Conservation (phyloP, 2,113 vertebrate genomes). For the Indicator indicator region DNA sequence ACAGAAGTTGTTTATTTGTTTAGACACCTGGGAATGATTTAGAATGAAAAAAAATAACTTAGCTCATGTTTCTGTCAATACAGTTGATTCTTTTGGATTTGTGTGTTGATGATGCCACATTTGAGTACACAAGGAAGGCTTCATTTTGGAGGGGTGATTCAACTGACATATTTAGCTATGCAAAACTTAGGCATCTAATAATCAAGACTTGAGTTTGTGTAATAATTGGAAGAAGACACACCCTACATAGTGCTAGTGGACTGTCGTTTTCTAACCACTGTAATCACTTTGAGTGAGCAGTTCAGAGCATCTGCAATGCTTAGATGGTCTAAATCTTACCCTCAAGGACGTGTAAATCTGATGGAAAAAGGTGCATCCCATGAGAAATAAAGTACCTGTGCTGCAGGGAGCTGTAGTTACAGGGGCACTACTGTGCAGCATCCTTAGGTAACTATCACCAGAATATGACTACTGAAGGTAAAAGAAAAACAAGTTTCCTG, state of each 20-base stretch:
- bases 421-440: neutral
- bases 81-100: neutral
- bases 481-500: neutral
- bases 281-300: neutral
- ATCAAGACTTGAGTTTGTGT: too few relatives aligned
- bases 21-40: neutral
- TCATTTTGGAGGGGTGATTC: neutral
- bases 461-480: neutral
- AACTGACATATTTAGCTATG: neutral
- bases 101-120: neutral
- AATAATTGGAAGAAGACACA: neutral
- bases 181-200: neutral
- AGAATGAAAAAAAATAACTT: neutral
- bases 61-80: neutral
- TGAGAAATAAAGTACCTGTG: neutral
- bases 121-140: neutral
- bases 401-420: neutral
- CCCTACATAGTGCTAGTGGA: neutral
- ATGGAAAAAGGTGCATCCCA: neutral
- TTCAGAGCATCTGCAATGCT: neutral
- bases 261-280: neutral
- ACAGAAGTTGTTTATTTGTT: neutral
- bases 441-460: neutral
- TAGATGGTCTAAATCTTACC: neutral
- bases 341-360: neutral